These are phyloP conservation scores for Eremophila alpestris DNA, from an alignment of 2,797 vertebrate genomes.

Conservation along the genomic window DNA sequence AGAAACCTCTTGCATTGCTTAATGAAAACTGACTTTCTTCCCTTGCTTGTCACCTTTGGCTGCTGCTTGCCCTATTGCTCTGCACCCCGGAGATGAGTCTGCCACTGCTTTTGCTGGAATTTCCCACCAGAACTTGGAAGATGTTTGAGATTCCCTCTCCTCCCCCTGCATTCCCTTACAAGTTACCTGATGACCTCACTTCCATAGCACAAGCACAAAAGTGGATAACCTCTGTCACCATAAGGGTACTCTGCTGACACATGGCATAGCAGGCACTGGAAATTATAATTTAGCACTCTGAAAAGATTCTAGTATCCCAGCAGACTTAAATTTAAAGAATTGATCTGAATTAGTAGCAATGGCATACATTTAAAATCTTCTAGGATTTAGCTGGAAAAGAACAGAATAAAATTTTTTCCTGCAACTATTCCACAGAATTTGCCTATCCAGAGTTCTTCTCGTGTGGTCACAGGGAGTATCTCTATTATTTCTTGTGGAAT, in stretches of 20 bases:
- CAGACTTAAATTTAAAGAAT: neutral
- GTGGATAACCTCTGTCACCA: neutral
- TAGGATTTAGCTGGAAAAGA: neutral
- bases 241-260: neutral
- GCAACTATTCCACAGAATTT: neutral
- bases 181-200: fast-evolving
- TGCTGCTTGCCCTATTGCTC: neutral
- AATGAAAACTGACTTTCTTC: neutral
- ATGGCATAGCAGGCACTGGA: neutral
- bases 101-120: neutral
- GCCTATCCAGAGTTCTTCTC: neutral
- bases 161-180: neutral
- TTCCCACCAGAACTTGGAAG: fast-evolving
- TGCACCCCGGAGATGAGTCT: fast-evolving
- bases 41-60: neutral
- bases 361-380: neutral
- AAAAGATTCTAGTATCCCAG: neutral
- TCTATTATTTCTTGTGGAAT: neutral
- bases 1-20: neutral
- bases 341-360: neutral
- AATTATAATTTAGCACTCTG: neutral
- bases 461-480: neutral
- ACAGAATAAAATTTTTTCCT: neutral
- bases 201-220: neutral
- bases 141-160: neutral